Base-by-base conservation (phyloP, 92 coral and sea anemone species). In the Metridium senile region DNA sequence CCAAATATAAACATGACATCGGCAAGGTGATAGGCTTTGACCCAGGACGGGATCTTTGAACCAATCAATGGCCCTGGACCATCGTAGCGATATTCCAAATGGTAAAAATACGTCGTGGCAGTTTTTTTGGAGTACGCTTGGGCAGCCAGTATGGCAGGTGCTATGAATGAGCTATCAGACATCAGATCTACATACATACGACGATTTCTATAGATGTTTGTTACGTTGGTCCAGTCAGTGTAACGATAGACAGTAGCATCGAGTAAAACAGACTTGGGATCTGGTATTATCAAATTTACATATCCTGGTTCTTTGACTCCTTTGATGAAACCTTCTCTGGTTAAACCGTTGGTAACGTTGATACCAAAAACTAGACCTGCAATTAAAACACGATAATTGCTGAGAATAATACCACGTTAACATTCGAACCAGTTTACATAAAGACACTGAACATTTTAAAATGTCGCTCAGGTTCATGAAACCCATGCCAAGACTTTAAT, bases 131-230 rank as follows among this genome's bases (percentile, higher is more conserved):
- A 7, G 46, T 49, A 56, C 19, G 66, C 78, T 9, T 26, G 49
- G 66, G 67, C 78, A 18, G 35, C 22, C 8, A 7, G 9, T 25
- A 51, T 35, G 23, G 78, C 78, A 1, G 78, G 78, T 19, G 78
- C 78, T 16, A 31, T 22, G 22, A 73, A 73, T 59, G 19, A 25
- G 11, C 30, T 2, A 32, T 73, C 78, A 17, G 46, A 1, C 78
- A 52, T 52, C 78, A 73, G 9, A 61, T 73, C 66, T 26, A 72
- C 27, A 25, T 53, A 72, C 76, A 72, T 72, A 1, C 76, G 76
- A 13, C 76, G 64, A 49, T 52, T 73, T 73, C 43, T 57, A 20
- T 9, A 16, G 23, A 62, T 63, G 26, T 56, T 35, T 16, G 58
- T 51, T 67, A 57, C 66, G 21, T 73, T 54, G 1, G 66, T 31